Evolutionary conservation across 2,113 vertebrate genomes (phyloP).

Genomic region (Leucoraja erinaceus): DNA sequence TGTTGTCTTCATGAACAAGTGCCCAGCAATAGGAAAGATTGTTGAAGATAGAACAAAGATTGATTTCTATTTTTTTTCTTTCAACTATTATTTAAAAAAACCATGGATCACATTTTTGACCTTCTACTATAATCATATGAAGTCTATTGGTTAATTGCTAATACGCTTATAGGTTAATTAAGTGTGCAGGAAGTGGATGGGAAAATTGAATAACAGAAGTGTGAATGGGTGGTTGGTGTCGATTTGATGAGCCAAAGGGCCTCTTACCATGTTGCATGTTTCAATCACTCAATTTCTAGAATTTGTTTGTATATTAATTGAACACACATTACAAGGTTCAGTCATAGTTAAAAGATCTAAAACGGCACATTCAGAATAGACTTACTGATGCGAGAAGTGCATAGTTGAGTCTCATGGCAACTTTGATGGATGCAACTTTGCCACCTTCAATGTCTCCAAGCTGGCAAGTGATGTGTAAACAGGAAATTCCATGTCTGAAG

Average conservation of each 20-base stretch:
- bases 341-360: not conserved
- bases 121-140: not conserved
- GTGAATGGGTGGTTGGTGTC: no score
- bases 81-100: not conserved
- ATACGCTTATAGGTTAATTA: no score
- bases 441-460: conserved; percentile 79
- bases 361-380: not conserved
- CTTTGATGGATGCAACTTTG: conserved; percentile 66
- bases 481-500: conserved; percentile 56
- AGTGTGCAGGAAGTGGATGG: no score
- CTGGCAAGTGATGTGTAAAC: conserved; percentile 69
- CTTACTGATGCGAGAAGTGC: conserved; percentile 64
- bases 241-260: no score
- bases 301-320: not conserved
- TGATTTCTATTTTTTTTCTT: not conserved
- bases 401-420: conserved; percentile 74
- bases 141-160: no score
- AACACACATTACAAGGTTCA: not conserved
- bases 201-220: no score
- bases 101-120: not conserved
- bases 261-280: no score
- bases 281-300: not conserved
- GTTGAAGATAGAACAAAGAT: not conserved
- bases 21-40: not conserved
- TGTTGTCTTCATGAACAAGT: no score